Base-by-base conservation (phyloP, 2,797 vertebrate genomes). In the Acipenser oxyrinchus region DNA sequence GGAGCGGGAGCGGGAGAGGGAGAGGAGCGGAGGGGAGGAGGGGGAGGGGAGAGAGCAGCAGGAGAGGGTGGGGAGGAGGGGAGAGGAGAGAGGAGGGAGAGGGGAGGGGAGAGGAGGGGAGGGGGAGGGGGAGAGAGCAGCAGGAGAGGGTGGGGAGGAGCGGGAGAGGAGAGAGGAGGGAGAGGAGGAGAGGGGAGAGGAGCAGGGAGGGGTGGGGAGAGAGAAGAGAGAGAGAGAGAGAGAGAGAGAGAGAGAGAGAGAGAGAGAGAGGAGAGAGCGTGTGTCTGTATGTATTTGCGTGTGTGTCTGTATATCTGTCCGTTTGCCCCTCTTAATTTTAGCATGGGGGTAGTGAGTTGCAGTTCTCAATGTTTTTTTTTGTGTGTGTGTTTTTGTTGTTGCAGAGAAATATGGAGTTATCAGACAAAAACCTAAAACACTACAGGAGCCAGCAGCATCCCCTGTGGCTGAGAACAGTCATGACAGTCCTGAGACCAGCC, bases 131-230 rank as follows among this genome's bases (percentile, higher is more conserved):
- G 15, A 18, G 15, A 18, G 15, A 18, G 15, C 37, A n/a, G 65
- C 12, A 70, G 68, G 73, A 69, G 49, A 67, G 15, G 48, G 60
- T 23, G 57, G 70, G 49, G 10, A 63, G 49, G 49, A 37, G 11
- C 53, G 69, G 49, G 66, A 55, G 6, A 55, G 48, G 76, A 78
- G 76, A 79, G 78, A 72, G 71, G 70, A 60, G 66, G 66, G 48
- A 62, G 50, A 49, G 60, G 59, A 1, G 15, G 15, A 66, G 49
- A 18, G 51, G 49, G 23, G 66, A 60, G n/a, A 7, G 1, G 12
- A 71, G 11, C 70, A 78, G 79, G 62, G 73, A 78, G 74, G 73
- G 23, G 72, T 68, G 72, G 77, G 69, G 69, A 70, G 69, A 48
- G 10, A 11, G 48, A 4, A 49, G 73, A 79, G 67, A 66, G 66